Percentiles rank a stretch among this genome's conserved stretches.
Evolutionary conservation across 1,140 invertebrate genomes (phyloP).

Genomic region (Ptiloglossa arizonensis): DNA sequence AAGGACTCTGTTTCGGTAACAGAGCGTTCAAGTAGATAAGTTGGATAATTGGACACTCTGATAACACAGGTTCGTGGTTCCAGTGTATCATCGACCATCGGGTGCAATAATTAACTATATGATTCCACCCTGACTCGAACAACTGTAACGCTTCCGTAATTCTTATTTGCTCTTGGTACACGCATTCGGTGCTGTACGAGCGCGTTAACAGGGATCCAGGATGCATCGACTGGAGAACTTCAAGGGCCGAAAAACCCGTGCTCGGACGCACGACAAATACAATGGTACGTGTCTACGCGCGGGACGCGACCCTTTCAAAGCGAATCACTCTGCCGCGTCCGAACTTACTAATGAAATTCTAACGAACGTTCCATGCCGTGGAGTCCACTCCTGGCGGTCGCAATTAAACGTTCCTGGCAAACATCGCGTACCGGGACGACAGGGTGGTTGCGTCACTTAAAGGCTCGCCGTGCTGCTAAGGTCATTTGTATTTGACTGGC

Average conservation of each 20-base stretch:
- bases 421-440: conserved; percentile 31
- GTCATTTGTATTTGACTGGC: conserved; percentile 23
- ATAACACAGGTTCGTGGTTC: too few species aligned
- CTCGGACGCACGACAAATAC: conserved; percentile 20
- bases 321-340: conserved; percentile 34
- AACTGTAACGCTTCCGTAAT: neutral
- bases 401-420: conserved; percentile 61
- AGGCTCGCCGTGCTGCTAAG: conserved; percentile 3
- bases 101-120: too few species aligned
- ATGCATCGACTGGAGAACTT: neutral
- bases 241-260: conserved; percentile 3
- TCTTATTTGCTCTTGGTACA: neutral
- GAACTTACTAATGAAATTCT: conserved; percentile 72
- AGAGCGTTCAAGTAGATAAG: too few species aligned
- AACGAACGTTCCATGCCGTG: conserved; percentile 57
- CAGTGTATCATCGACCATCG: too few species aligned
- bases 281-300: neutral
- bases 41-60: too few species aligned
- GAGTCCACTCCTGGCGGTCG: conserved; percentile 42
- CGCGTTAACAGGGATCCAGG: neutral
- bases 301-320: conserved; percentile 40
- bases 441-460: conserved; percentile 27
- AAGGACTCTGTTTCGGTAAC: too few species aligned
- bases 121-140: too few species aligned
- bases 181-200: neutral